phyloP scores from a whole-genome alignment of 2,888 invertebrate species.

The Leucophenga maculata region DNA sequence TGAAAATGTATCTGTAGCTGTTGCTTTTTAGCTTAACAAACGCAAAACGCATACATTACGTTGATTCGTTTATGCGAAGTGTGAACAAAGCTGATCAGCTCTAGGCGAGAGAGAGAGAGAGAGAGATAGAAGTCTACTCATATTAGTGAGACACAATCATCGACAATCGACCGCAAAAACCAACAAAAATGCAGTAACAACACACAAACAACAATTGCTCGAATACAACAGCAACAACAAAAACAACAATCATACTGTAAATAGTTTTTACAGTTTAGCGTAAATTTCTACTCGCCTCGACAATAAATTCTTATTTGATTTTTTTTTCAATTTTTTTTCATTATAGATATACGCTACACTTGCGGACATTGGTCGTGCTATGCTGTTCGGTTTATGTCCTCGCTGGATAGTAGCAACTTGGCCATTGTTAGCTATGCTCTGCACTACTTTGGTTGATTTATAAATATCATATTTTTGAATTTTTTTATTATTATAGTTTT shows the following conservation, averaged over 20 bases:
- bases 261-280: constrained; percentile 48
- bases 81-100: too few relatives aligned
- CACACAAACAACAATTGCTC: constrained; percentile 20
- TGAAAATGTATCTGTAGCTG: constrained; percentile 10
- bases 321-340: neutral
- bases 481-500: too few relatives aligned
- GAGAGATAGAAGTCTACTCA: neutral
- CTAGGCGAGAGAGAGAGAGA: too few relatives aligned
- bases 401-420: too few relatives aligned
- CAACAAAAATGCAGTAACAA: constrained; percentile 34
- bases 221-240: constrained; percentile 12
- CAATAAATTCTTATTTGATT: constrained; percentile 19
- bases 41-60: too few relatives aligned
- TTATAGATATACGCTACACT: neutral
- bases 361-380: too few relatives aligned
- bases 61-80: too few relatives aligned
- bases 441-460: too few relatives aligned
- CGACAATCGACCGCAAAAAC: constrained; percentile 48
- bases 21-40: neutral
- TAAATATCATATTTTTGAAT: too few relatives aligned
- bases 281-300: constrained; percentile 41
- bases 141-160: constrained; percentile 8
- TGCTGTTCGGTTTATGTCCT: too few relatives aligned
- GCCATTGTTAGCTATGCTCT: too few relatives aligned
- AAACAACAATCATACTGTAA: constrained; percentile 26